Conservation (phyloP, 2,888 invertebrate species). For the Drosophila subsilvestris region DNA sequence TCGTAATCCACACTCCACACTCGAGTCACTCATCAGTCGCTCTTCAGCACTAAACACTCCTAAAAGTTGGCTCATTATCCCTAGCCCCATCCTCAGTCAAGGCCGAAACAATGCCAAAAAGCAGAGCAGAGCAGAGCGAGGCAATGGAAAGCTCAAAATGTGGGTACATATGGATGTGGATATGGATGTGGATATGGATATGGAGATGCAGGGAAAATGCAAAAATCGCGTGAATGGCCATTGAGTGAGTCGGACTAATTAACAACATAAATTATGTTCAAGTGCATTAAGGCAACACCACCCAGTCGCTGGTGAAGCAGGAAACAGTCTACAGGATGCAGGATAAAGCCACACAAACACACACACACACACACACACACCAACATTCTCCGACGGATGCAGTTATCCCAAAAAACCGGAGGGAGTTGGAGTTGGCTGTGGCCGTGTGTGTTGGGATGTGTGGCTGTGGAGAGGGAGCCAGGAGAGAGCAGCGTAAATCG, state of each 20-base stretch:
- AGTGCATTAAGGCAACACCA: constrained; percentile 75
- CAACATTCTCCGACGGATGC: constrained; percentile 46
- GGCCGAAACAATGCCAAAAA: constrained; percentile 41
- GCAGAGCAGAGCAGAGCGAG: background rate
- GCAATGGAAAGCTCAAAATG: constrained; percentile 3
- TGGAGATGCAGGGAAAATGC: constrained; percentile 26
- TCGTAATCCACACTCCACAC: constrained; percentile 3
- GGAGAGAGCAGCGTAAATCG: constrained; percentile 29
- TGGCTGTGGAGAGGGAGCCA: background rate
- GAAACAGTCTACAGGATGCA: constrained; percentile 15
- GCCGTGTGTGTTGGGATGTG: too few species aligned
- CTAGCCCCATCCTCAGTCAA: background rate
- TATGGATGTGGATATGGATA: too few species aligned
- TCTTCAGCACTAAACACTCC: constrained; percentile 34
- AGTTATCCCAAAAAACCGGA: constrained; percentile 26
- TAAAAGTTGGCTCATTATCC: constrained; percentile 41
- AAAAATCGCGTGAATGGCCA: constrained; percentile 48
- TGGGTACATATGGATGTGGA: too few species aligned
- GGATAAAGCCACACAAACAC: constrained; percentile 8
- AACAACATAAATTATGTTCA: constrained; percentile 80
- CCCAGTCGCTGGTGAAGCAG: constrained; percentile 29
- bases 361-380: background rate
- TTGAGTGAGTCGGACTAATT: constrained; percentile 62
- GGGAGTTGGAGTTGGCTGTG: background rate
- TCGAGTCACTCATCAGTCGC: constrained; percentile 25